Base-by-base conservation (phyloP, 2,888 invertebrate species). In the Agonum fuliginosum region DNA sequence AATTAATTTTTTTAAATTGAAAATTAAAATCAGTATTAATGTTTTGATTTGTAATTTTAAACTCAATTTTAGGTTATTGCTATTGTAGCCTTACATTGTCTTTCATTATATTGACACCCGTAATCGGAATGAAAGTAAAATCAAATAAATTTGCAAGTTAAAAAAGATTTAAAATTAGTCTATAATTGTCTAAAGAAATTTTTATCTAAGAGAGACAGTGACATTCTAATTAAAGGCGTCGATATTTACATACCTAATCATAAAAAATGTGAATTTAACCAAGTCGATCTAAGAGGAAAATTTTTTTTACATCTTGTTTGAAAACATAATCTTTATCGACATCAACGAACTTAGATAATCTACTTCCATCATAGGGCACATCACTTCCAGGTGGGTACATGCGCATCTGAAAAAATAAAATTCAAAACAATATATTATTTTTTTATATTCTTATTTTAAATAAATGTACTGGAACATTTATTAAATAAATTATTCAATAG, bases 331-430 rank as follows among this genome's bases (percentile, higher is more conserved):
- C 86, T 80, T 86, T 88, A 80, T 89, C 89, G 73, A 88, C 85
- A 78, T 87, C 84, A 81, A 89, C 83, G 81, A 91, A 91, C 80
- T 88, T 87, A 79, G 87, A 86, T 58, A 91, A 83, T 74, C 88
- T 86, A 46, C 86, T 85, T 51, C 88, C 89, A 80, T 90, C 89
- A 81, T 87, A 90, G 1, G 90, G 88, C 46, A 87, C 86, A 70
- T 91, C 91, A 80, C 90, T 90, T 82, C 92, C 92, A 12, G 93
- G 92, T 22, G 93, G 92, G 85, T 91, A 90, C 82, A 91, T 89
- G 81, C 92, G 88, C 91, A 91, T 92, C 93, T 93, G 87, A 3
- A 46, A 46, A 46, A 46, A 46, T 17, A 46, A 46, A n/a, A 62
- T 54, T 22, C 2, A 81, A 75, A 81, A 79, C 81, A 79, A 12